Base-by-base conservation (phyloP, 53 echinoderm and acorn worm genomes). In the Echinarachnius parma region DNA sequence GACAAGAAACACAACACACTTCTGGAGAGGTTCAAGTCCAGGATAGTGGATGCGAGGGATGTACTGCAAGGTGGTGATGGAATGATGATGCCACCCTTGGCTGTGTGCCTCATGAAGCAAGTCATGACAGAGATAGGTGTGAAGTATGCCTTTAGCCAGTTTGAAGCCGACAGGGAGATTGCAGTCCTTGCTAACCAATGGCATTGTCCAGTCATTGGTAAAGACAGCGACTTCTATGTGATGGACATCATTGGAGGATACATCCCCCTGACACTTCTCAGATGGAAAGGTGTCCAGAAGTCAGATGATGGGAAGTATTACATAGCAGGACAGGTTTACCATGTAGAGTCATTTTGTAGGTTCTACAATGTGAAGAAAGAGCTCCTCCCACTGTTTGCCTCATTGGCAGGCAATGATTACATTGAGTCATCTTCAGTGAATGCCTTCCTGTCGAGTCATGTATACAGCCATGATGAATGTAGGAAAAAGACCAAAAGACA, bases 151-250 rank as follows among this genome's bases (percentile, higher is more conserved):
- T 69, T 79, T 42, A 75, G 82, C 66, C 85, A 87, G 46, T 95
- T 95, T 85, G 96, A 95, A 80, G 96, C 96, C 0, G 96, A 95
- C 75, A 78, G 80, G 55, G 90, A 91, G 26, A 84, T 87, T 23
- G 84, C 82, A 16, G 60, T 77, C 2, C 53, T 95, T 24, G 96
- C 90, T 31, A 95, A 95, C 65, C 75, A 64, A 9, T 85, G 78
- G 79, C 57, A 71, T 15, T 95, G 96, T 54, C 80, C 90, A 9
- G 90, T 87, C n/a, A 65, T 80, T 10, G 84, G 87, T 8, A 76
- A 82, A 32, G 96, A 95, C 59, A 95, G 96, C 42, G 96, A 95
- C 59, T 95, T 95, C 80, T 87, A 72, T 45, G 59, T 91, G 34
- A 84, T 90, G 84, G 82, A 90, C 42, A 53, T 95, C 48, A 67